Conservation (phyloP, 2,888 invertebrate species). For the Cerastis leucographa region DNA sequence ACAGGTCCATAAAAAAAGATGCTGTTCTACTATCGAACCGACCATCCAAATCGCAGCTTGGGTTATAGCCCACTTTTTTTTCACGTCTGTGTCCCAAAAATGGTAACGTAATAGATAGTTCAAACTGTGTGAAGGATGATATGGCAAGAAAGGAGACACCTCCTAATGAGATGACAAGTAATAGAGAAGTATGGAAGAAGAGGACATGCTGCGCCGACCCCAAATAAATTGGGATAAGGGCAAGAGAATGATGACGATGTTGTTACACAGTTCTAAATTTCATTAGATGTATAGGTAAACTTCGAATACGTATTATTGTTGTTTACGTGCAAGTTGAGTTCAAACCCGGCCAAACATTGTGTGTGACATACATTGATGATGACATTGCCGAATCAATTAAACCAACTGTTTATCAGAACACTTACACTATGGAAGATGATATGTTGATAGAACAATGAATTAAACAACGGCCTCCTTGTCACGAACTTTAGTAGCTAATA, state of each 20-base stretch:
- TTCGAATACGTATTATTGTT: not conserved
- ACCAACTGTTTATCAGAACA: not conserved
- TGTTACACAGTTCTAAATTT: not conserved
- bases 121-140: no score
- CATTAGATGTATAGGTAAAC: not conserved
- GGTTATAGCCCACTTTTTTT: not conserved
- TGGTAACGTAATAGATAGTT: not conserved
- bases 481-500: not conserved
- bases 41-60: not conserved
- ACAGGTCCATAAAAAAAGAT: not conserved
- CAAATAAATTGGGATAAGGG: no score
- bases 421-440: not conserved
- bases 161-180: no score
- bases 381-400: no score
- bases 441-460: not conserved
- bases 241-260: no score
- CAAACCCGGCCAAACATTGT: not conserved
- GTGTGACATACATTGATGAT: no score
- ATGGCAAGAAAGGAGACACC: no score
- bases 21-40: not conserved
- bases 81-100: not conserved
- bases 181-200: no score
- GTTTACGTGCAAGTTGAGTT: not conserved
- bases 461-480: conserved; percentile 7
- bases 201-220: no score